These are phyloP conservation scores for Pectinophora gossypiella DNA, from an alignment of 1,140 invertebrate species.

Conservation along the genomic window DNA sequence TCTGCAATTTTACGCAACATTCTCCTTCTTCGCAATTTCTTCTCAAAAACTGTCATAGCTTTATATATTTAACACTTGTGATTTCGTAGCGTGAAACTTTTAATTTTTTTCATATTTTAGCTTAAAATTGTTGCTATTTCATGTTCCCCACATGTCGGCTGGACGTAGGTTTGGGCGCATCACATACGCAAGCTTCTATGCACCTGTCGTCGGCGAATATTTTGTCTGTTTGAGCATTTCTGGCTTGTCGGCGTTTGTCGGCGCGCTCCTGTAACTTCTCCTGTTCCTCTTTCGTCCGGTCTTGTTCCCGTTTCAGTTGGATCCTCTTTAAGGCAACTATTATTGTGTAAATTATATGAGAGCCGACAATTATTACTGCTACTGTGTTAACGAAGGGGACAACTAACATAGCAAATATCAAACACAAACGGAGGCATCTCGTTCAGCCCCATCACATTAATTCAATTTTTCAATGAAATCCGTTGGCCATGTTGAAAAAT, in stretches of 20 bases:
- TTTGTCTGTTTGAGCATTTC: neutral
- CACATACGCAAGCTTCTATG: neutral
- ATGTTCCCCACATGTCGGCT: too few species aligned
- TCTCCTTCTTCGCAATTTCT: slow-evolving; percentile 32
- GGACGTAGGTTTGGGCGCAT: slow-evolving; percentile 7
- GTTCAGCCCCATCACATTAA: slow-evolving; percentile 24
- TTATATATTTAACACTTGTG: neutral
- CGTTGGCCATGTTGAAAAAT: neutral
- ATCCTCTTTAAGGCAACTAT: neutral
- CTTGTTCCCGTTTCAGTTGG: neutral
- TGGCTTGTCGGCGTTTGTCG: neutral
- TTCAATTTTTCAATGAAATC: slow-evolving; percentile 13
- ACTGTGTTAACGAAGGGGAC: slow-evolving; percentile 28
- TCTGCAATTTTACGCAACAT: slow-evolving; percentile 37
- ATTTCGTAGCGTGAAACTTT: neutral
- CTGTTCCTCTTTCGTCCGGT: neutral
- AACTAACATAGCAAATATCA: slow-evolving; percentile 37
- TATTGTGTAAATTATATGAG: slow-evolving; percentile 27
- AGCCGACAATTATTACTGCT: slow-evolving; percentile 28
- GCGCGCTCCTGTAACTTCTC: neutral
- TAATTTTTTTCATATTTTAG: too few species aligned
- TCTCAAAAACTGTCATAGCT: slow-evolving; percentile 36
- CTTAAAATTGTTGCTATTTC: too few species aligned
- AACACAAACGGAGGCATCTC: slow-evolving; percentile 33
- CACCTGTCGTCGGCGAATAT: neutral